Base-by-base conservation (phyloP, 2,888 invertebrate species). In the Himalopsyche kuldschensis region DNA sequence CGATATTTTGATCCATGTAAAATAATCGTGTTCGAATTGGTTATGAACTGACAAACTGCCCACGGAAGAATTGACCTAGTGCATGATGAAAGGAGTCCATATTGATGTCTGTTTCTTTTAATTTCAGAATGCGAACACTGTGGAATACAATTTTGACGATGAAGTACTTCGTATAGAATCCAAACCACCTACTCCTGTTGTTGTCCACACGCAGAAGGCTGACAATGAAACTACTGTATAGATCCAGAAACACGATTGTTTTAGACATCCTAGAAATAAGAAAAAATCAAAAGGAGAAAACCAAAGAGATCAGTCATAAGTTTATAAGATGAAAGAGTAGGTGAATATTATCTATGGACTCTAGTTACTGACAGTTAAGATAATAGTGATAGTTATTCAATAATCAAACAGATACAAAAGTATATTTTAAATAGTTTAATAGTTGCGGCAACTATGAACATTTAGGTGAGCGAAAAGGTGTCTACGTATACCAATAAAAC, bases 211-310 rank as follows among this genome's bases (percentile, higher is more conserved):
- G 11, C 86, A 82, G 80, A 85, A 86, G 79, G 27, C 80, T 30
- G 86, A 86, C 82, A 87, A 87, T 87, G 92, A 92, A 89, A 92
- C 92, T 6, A 90, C 91, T 82, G 91, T 92, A 82, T 91, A 81
- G 69, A 30, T 27, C 24, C 27, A 27, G 30, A 27, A 30, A 15
- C 6, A 4, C 20, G 1, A 20, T 15, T 27, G 30, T 69, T 11
- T 69, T 69, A 69, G 6, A 24, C 69, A 24, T 69, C 10, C 69
- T 27, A 30, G 15, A 69, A 15, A 15, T 69, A 27, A 10, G 69
- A 10, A 55, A 20, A 20, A 20, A 24, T 20, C 8, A 55, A 55
- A 55, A 55, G 24, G 10, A 55, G 6, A 20, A 55, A 55, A 55
- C 55, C 55, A n/a, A 55, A 55, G 24, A 41, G 41, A 41, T 41